Evolutionary conservation across 2,797 vertebrate species (phyloP).

Genomic region (Argyrosomus regius): DNA sequence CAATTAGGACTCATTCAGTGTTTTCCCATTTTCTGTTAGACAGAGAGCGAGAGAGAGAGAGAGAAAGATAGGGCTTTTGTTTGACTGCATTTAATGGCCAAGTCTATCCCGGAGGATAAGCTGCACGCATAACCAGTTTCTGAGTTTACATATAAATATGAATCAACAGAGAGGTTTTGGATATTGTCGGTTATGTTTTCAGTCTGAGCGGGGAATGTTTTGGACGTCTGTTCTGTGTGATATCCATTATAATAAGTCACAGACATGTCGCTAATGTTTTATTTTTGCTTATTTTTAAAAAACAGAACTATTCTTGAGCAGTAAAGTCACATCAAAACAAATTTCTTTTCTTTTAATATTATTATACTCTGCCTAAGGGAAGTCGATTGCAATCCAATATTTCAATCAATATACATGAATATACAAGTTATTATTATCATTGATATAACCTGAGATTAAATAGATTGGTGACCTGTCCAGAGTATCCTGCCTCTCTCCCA

Average conservation of each 20-base stretch:
- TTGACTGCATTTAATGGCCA: slow-evolving; percentile 31
- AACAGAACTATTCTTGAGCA: slow-evolving; percentile 4
- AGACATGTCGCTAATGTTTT: slow-evolving; percentile 4
- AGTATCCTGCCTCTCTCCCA: neutral
- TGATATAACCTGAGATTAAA: neutral
- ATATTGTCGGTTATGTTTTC: slow-evolving; percentile 35
- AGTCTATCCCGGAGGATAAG: slow-evolving; percentile 6
- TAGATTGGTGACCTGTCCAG: neutral
- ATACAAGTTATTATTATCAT: slow-evolving; percentile 10
- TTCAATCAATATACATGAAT: slow-evolving; percentile 32
- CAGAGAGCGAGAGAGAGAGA: slow-evolving; percentile 4
- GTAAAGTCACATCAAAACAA: slow-evolving; percentile 2
- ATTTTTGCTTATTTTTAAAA: neutral
- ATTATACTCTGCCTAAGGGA: neutral
- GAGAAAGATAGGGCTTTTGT: slow-evolving; percentile 7
- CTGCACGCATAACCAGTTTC: neutral
- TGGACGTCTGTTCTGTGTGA: slow-evolving; percentile 1
- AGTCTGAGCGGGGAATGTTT: slow-evolving; percentile 13
- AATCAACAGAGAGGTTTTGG: slow-evolving; percentile 1
- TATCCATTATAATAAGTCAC: slow-evolving; percentile 28
- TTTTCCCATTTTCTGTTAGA: slow-evolving; percentile 24
- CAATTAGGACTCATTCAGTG: slow-evolving; percentile 42
- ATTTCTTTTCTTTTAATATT: neutral
- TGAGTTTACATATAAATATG: neutral
- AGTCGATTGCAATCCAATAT: slow-evolving; percentile 17